Conservation (phyloP, 2,888 invertebrate species). For the Lysandra bellargus region DNA sequence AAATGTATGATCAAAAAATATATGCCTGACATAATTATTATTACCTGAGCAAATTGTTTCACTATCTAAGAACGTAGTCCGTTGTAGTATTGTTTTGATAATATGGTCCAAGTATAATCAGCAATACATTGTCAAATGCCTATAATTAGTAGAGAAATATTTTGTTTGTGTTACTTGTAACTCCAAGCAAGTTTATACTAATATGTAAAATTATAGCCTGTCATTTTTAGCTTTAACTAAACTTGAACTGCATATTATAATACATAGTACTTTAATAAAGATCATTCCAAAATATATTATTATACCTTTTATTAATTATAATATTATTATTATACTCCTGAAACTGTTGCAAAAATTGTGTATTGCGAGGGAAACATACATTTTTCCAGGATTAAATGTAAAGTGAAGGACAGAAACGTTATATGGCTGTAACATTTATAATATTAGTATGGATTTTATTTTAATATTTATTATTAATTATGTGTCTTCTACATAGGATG, state of each 20-base stretch:
- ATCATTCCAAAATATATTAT: slow-evolving; percentile 65
- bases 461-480: too few relatives aligned
- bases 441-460: too few relatives aligned
- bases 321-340: too few relatives aligned
- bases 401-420: too few relatives aligned
- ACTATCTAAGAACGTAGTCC: background rate
- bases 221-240: slow-evolving; percentile 43
- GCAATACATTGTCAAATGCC: slow-evolving; percentile 4
- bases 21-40: background rate
- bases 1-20: background rate
- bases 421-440: too few relatives aligned
- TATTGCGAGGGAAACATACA: too few relatives aligned
- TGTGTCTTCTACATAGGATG: background rate
- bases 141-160: background rate
- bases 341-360: too few relatives aligned
- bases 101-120: background rate
- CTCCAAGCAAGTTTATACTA: slow-evolving; percentile 40
- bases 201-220: slow-evolving; percentile 54
- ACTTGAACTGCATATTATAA: slow-evolving; percentile 48
- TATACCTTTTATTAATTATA: too few relatives aligned
- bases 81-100: background rate
- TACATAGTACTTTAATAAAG: slow-evolving; percentile 57
- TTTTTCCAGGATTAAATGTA: too few relatives aligned
- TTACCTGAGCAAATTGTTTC: background rate
- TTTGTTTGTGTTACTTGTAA: background rate